Evolutionary conservation across 1,140 invertebrate genomes (phyloP).

Genomic region (Hormaphis cornu): DNA sequence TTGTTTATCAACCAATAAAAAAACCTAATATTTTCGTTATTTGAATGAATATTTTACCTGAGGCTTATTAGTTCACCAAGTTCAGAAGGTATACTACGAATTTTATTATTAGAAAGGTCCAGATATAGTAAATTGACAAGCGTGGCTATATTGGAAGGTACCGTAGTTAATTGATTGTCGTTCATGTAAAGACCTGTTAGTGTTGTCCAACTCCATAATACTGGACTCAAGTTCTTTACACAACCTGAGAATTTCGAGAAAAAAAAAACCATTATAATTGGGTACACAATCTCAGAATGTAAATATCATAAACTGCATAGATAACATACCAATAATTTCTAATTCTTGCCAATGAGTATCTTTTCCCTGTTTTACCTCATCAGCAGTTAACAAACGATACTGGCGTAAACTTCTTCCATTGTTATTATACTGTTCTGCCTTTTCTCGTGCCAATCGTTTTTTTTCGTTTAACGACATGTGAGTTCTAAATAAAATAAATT

Average conservation of each 20-base stretch:
- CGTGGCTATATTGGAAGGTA: constrained; percentile 79
- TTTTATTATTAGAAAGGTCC: constrained; percentile 89
- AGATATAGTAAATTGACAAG: constrained; percentile 73
- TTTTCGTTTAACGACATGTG: constrained; percentile 26
- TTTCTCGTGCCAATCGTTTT: constrained; percentile 19
- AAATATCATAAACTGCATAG: not conserved
- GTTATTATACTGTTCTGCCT: constrained; percentile 19
- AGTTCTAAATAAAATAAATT: not conserved
- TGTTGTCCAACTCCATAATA: constrained; percentile 81
- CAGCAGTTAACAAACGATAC: constrained; percentile 83
- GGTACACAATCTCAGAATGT: not conserved
- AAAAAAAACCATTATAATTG: not conserved
- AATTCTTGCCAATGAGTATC: constrained; percentile 78
- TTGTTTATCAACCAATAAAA: not conserved
- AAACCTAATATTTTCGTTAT: not conserved
- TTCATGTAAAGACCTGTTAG: constrained; percentile 89
- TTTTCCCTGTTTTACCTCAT: constrained; percentile 82
- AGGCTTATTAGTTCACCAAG: constrained; percentile 89
- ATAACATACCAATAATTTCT: constrained; percentile 54
- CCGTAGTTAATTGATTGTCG: constrained; percentile 79
- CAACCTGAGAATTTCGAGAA: constrained; percentile 36
- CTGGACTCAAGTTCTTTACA: constrained; percentile 82
- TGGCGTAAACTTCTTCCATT: constrained; percentile 46
- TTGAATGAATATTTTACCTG: constrained; percentile 49
- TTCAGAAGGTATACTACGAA: constrained; percentile 86